phyloP scores from a whole-genome alignment of 2,797 vertebrate genomes.

The Sebastes aleutianus region DNA sequence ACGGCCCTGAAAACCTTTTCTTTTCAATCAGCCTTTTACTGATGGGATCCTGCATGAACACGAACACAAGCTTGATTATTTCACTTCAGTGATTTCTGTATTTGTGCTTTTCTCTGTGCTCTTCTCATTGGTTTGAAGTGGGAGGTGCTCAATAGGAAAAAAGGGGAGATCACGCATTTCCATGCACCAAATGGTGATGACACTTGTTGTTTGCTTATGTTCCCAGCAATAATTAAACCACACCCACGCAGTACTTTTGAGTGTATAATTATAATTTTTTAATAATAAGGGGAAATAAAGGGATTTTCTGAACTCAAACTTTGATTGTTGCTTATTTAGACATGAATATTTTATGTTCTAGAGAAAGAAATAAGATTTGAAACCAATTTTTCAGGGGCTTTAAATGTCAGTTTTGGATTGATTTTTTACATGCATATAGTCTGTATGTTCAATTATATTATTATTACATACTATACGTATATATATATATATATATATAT shows the following conservation, averaged over 20 bases:
- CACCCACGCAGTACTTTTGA: background rate
- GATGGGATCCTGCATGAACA: background rate
- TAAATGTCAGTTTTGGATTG: too few species aligned
- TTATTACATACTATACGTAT: too few species aligned
- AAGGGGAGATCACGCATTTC: background rate
- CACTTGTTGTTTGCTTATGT: background rate
- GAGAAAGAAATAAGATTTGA: background rate
- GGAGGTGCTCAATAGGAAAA: background rate
- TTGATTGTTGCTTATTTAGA: background rate
- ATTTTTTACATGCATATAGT: too few species aligned
- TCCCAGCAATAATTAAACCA: background rate
- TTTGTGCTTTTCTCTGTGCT: background rate
- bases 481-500: too few species aligned
- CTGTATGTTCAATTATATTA: too few species aligned
- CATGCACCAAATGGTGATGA: background rate
- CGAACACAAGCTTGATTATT: background rate
- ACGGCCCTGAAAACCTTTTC: background rate
- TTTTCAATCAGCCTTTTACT: background rate
- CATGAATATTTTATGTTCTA: background rate
- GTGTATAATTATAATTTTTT: too few species aligned
- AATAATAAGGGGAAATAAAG: too few species aligned
- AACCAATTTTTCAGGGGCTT: background rate
- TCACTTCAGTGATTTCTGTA: background rate
- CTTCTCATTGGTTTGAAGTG: background rate
- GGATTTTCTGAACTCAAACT: background rate